Evolutionary conservation across 2,797 vertebrate genomes (phyloP), one percentile per base, ranked within the genome.

Genomic region (Tenualosa thibaudeaui): DNA sequence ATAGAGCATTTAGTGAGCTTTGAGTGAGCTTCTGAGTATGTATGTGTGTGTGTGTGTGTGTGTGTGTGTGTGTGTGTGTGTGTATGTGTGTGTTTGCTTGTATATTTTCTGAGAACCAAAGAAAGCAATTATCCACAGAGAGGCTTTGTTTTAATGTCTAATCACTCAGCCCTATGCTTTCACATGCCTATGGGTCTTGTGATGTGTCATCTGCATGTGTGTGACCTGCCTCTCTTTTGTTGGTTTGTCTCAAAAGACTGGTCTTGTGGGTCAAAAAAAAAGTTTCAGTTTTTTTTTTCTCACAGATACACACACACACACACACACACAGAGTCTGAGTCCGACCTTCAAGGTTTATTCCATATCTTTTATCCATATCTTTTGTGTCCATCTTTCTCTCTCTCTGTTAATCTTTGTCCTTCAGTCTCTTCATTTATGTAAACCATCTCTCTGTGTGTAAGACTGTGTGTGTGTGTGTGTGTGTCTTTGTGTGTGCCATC

Each of bases 401-500:
- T 51, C 7, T 51, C 7, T 31, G 0, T 31, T 51, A 9, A 51
- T 51, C 15, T 56, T 19, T 56, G 54, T 56, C 53, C 53, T 54
- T 54, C 15, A 54, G 13, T 19, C 53, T 17, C 53, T 15, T 54
- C 13, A 54, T 54, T 15, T 17, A 54, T 54, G 13, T 54, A 19
- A 54, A 19, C 53, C 8, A 46, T 50, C 43, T 81, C 2, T 50
- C n/a, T 81, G 58, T 9, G 78, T 37, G 62, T 75, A 22, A 15
- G 60, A 68, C 65, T 53, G 46, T 51, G 82, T 82, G 54, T 60
- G 17, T 31, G 22, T 83, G 56, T 62, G 17, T 83, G 37, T 24
- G 82, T 83, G 43, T 62, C 5, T 5, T 68, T 89, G 75, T 83
- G 2, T 68, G 10, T 2, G n/a, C 17, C 17, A 56, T 56, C 17